Percentiles rank a stretch among this genome's conserved stretches.
Conservation (phyloP, 2,888 invertebrate genomes). For the Cryptus viduatorius region DNA sequence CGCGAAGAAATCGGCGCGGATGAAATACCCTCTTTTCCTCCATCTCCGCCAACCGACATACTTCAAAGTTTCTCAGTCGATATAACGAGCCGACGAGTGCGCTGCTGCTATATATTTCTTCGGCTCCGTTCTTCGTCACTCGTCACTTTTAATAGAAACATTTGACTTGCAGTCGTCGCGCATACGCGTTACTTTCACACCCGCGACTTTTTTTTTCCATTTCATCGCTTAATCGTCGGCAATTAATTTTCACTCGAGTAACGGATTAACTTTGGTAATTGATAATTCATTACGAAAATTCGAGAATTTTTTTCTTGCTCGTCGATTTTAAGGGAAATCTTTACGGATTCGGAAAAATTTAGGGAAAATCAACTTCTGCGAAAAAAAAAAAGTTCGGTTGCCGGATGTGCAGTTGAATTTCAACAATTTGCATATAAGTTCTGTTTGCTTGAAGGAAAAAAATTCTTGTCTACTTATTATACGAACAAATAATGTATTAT, state of each 20-base stretch:
- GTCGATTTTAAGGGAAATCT: too few relatives aligned
- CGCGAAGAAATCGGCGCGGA: constrained; percentile 61
- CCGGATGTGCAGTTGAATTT: not conserved
- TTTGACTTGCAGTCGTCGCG: constrained; percentile 2
- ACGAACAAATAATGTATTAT: constrained; percentile 5
- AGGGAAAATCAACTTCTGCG: too few relatives aligned
- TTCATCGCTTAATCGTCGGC: not conserved
- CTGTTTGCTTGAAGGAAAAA: not conserved
- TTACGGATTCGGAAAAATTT: too few relatives aligned
- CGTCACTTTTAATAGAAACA: constrained; percentile 24
- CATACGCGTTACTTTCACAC: not conserved
- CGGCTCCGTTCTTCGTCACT: not conserved
- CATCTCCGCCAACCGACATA: constrained; percentile 5
- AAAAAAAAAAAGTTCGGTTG: too few relatives aligned
- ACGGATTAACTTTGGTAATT: too few relatives aligned
- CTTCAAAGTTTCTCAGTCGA: not conserved
- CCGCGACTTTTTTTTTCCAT: not conserved
- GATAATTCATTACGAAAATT: too few relatives aligned
- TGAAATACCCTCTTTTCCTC: constrained; percentile 44
- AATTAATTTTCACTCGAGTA: not conserved
- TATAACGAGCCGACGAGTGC: constrained; percentile 10
- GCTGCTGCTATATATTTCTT: not conserved
- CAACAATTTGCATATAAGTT: not conserved
- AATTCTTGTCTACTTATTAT: not conserved
- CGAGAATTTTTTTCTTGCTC: too few relatives aligned